A percentile compares a stretch with the other conserved stretches of the same genome.
Conservation (phyloP, 2,797 vertebrate species). For the Oceanodroma leucorhoa region DNA sequence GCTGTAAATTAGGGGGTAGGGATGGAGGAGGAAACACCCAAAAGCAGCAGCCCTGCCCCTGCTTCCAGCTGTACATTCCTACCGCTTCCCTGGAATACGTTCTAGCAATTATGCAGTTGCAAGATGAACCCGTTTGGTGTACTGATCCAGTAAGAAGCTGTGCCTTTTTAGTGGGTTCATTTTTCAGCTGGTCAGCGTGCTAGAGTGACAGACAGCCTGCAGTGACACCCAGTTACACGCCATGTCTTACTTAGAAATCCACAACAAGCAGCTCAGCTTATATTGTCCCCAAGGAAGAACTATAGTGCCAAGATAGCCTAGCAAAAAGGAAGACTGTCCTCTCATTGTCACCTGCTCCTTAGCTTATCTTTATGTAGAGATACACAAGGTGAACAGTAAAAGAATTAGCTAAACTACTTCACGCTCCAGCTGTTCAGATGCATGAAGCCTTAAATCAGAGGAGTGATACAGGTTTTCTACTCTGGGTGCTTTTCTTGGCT, state of each 20-base stretch:
- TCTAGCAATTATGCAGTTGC: neutral
- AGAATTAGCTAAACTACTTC: neutral
- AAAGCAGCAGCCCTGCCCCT: neutral
- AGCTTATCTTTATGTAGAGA: neutral
- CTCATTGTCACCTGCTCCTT: neutral
- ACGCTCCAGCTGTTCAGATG: neutral
- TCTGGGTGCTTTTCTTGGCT: neutral
- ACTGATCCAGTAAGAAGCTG: neutral
- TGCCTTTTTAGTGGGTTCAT: neutral
- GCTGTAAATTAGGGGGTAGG: neutral
- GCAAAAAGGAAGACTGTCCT: neutral
- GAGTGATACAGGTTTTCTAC: neutral
- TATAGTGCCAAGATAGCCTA: accelerated
- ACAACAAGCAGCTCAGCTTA: neutral
- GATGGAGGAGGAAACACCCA: neutral
- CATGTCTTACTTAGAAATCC: neutral
- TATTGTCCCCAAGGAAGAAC: neutral
- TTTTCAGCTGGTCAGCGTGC: neutral
- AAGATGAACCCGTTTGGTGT: neutral
- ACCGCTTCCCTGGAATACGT: neutral
- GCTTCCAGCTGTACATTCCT: neutral
- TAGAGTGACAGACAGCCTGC: neutral
- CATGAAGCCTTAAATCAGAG: neutral
- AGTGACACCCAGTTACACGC: neutral
- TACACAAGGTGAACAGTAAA: neutral